Evolutionary conservation across 1,140 invertebrate genomes (phyloP), one percentile per base, ranked within the genome.

Genomic region (Oryzaephilus surinamensis): DNA sequence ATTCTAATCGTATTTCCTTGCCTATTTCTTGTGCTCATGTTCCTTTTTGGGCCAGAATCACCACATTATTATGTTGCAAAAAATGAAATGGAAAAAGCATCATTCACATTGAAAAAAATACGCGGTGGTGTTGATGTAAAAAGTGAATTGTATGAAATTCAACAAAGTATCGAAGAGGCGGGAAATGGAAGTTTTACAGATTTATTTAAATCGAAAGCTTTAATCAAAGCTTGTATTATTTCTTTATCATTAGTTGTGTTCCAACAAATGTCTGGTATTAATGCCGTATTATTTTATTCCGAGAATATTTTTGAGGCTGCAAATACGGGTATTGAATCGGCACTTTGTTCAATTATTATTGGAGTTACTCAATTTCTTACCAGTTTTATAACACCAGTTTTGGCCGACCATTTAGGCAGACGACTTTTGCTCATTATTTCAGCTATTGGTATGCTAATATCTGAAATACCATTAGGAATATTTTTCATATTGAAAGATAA

Each of bases 231-330:
- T 0, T 60, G 90, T 34, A 65, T 79, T 23, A 77, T 84, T 20
- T 78, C 76, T 0, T 71, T 77, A 35, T 71, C 73, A 1, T 61
- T 90, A 20, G 76, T 84, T 29, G 60, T 72, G 32, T 79, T 82
- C 57, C 83, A 85, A 51, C 82, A 86, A 58, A 62, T 86, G 6
- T 79, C 76, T 2, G 86, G 86, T 12, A 84, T 85, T 50, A 89
- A 87, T 58, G 81, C 81, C 3, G 77, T 92, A 1, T 71, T 89
- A 13, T 87, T 87, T 58, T 88, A 84, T 58, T 75, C 83, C 42
- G 71, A 79, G 27, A 66, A 61, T 0, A 89, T 84, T 51, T 89
- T 84, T 50, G 45, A 62, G 2, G 65, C 68, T 5, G 71, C 82
- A 5, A 72, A 74, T 0, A 72, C 70, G 1, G 55, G 49, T 1